Percentiles rank a stretch among this genome's conserved stretches.
These are phyloP conservation scores for Epinotia ramella DNA, from an alignment of 2,888 invertebrate species.

Conservation along the genomic window DNA sequence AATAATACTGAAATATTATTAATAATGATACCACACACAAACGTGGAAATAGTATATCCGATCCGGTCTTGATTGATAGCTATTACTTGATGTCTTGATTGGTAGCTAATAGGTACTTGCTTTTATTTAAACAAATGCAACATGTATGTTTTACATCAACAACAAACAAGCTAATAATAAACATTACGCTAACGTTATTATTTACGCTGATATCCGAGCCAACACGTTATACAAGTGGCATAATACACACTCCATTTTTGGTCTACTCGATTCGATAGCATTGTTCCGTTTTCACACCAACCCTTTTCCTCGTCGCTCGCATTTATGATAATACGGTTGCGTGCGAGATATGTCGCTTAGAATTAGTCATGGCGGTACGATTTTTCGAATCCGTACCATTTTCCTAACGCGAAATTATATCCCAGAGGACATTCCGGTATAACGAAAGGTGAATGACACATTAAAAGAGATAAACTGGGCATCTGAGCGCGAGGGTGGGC, in stretches of 20 bases:
- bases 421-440: constrained; percentile 36
- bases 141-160: not conserved
- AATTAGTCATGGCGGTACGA: constrained; percentile 52
- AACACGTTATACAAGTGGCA: not conserved
- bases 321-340: constrained; percentile 63
- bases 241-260: constrained; percentile 30
- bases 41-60: no score
- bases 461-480: constrained; percentile 45
- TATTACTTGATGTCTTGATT: no score
- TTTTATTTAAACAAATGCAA: no score
- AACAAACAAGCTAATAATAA: not conserved
- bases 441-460: constrained; percentile 42
- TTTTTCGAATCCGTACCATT: constrained; percentile 40
- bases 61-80: no score
- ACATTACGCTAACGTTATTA: not conserved
- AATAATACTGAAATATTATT: no score
- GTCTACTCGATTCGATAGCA: constrained; percentile 28
- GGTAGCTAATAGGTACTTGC: no score
- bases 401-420: constrained; percentile 31
- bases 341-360: constrained; percentile 59
- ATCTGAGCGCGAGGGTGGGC: constrained; percentile 35
- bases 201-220: not conserved
- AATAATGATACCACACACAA: no score
- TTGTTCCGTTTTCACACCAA: constrained; percentile 46
- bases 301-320: constrained; percentile 58